Conservation (phyloP, 2,113 vertebrate genomes). For the Cinclus cinclus region DNA sequence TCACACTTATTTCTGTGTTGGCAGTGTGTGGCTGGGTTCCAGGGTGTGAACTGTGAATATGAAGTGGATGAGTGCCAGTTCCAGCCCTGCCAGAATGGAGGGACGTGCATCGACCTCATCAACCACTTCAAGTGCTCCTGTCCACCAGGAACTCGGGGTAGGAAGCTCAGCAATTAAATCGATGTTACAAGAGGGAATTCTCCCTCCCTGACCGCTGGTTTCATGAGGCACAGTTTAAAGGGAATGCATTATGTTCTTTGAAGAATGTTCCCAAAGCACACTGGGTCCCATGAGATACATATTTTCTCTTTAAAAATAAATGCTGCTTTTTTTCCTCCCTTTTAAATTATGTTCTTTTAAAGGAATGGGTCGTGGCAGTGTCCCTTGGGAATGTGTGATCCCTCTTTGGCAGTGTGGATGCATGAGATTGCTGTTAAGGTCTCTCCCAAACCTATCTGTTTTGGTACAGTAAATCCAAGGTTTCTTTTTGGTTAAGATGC, state of each 20-base stretch:
- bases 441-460: neutral
- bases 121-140: constrained; percentile 90
- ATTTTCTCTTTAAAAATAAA: constrained; percentile 56
- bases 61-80: constrained; percentile 91
- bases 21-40: constrained; percentile 87
- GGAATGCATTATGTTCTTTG: neutral
- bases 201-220: neutral
- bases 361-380: constrained; percentile 1
- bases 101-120: constrained; percentile 90
- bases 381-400: neutral
- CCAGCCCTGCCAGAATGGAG: constrained; percentile 85
- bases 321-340: neutral
- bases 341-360: neutral
- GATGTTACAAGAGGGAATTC: neutral
- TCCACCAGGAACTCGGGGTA: constrained; percentile 89
- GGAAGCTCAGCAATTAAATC: neutral
- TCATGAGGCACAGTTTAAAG: neutral
- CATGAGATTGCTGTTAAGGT: neutral
- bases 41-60: constrained; percentile 91
- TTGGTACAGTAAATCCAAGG: neutral
- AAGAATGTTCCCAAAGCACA: constrained; percentile 53
- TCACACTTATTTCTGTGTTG: neutral
- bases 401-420: neutral
- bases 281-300: constrained; percentile 25
- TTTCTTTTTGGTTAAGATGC: neutral